Evolutionary conservation across 2,888 invertebrate species (phyloP).

Genomic region (Stenodera caucasica): DNA sequence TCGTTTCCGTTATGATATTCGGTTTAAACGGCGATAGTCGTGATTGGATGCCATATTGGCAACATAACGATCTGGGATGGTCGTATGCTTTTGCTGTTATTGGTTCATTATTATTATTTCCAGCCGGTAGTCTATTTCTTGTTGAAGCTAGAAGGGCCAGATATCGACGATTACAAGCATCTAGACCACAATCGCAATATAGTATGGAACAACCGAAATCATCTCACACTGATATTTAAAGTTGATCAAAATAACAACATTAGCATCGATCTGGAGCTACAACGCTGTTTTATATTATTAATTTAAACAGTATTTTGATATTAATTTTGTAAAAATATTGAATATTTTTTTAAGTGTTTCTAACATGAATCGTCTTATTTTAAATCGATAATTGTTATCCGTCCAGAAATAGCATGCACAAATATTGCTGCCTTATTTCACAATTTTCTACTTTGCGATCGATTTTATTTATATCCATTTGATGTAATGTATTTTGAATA

Average conservation of each 20-base stretch:
- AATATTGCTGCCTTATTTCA: neutral
- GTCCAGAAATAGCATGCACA: neutral
- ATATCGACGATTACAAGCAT: slow-evolving; percentile 72
- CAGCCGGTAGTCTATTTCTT: slow-evolving; percentile 78
- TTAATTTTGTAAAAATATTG: neutral
- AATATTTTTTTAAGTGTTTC: neutral
- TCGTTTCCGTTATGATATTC: slow-evolving; percentile 84
- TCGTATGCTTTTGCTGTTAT: slow-evolving; percentile 85
- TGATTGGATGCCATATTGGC: slow-evolving; percentile 96
- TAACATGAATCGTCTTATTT: neutral
- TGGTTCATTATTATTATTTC: slow-evolving; percentile 74
- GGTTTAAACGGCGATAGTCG: slow-evolving; percentile 88
- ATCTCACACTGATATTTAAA: slow-evolving; percentile 71
- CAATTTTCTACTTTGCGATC: too few relatives aligned
- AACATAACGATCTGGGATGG: slow-evolving; percentile 94
- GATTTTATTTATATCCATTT: neutral
- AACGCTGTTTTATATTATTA: too few relatives aligned
- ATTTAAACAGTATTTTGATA: too few relatives aligned
- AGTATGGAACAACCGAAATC: slow-evolving; percentile 68
- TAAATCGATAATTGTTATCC: neutral
- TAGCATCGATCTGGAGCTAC: too few relatives aligned
- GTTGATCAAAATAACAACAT: too few relatives aligned
- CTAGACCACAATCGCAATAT: slow-evolving; percentile 66
- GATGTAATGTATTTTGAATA: slow-evolving; percentile 1
- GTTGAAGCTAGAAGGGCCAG: slow-evolving; percentile 80